phyloP scores from a whole-genome alignment of 2,888 invertebrate genomes.

The Thecocarcelia acutangulata region DNA sequence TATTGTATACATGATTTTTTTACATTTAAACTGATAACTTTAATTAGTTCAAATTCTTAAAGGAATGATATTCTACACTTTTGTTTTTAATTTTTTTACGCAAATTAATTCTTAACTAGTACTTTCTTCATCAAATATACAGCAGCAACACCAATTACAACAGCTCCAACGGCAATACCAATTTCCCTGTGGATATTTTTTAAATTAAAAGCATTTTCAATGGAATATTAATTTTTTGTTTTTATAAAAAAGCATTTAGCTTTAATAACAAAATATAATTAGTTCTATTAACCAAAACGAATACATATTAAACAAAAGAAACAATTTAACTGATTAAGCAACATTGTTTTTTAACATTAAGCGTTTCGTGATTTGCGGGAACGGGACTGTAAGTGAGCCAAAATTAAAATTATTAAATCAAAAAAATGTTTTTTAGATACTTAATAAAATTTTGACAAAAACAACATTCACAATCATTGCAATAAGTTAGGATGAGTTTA shows the following conservation, averaged over 20 bases:
- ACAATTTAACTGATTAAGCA: slow-evolving; percentile 56
- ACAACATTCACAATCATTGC: background rate
- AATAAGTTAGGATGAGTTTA: background rate
- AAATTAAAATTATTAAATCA: too few species aligned
- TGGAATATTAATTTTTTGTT: background rate
- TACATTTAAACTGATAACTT: slow-evolving; percentile 24
- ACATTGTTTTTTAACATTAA: slow-evolving; percentile 60
- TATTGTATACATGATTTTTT: slow-evolving; percentile 12
- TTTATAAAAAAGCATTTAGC: background rate
- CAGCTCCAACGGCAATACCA: slow-evolving; percentile 75
- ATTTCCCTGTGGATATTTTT: slow-evolving; percentile 74
- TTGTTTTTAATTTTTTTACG: background rate
- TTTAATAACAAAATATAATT: slow-evolving; percentile 7
- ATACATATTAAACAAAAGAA: slow-evolving; percentile 2
- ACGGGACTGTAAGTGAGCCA: slow-evolving; percentile 41
- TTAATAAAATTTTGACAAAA: slow-evolving; percentile 3
- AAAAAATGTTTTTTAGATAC: background rate
- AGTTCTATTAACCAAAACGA: slow-evolving; percentile 35
- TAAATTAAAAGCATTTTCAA: slow-evolving; percentile 46
- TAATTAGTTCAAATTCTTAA: background rate
- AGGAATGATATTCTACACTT: slow-evolving; percentile 42
- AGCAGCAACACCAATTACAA: slow-evolving; percentile 75
- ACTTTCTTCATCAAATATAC: slow-evolving; percentile 73
- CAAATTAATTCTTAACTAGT: slow-evolving; percentile 58
- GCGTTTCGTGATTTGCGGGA: slow-evolving; percentile 33